Percentiles rank a stretch among this genome's conserved stretches.
Conservation (phyloP, 2,888 invertebrate species). For the Oegoconia quadripuncta region DNA sequence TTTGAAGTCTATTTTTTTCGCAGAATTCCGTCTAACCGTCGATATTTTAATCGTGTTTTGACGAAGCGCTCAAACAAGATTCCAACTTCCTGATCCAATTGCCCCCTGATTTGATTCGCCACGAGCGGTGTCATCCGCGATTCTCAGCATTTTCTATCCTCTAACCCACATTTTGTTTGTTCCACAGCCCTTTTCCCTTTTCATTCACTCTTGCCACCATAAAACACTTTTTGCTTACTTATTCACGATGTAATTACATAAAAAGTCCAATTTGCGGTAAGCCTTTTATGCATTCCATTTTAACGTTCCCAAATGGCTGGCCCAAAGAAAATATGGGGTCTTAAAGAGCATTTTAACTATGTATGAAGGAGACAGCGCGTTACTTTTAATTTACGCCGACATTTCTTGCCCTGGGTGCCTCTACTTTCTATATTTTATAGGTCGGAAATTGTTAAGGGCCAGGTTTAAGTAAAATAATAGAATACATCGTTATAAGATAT, state of each 20-base stretch:
- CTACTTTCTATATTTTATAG: slow-evolving; percentile 56
- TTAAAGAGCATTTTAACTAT: slow-evolving; percentile 72
- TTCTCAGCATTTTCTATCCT: not conserved
- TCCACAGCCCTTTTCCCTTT: not conserved
- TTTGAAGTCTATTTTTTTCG: no score
- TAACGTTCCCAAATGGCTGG: slow-evolving; percentile 59
- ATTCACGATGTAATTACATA: slow-evolving; percentile 60
- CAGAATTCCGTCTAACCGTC: no score
- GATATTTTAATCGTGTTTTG: no score
- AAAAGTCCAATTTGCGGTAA: slow-evolving; percentile 62
- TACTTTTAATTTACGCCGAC: slow-evolving; percentile 71
- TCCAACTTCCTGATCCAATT: no score
- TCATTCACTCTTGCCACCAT: slow-evolving; percentile 15
- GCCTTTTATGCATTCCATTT: slow-evolving; percentile 66
- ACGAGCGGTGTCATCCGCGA: no score
- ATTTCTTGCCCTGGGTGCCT: slow-evolving; percentile 56
- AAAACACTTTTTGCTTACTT: slow-evolving; percentile 54
- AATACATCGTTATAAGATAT: no score
- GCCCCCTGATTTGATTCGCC: no score
- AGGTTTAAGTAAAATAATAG: no score
- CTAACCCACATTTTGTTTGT: not conserved
- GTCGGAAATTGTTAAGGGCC: slow-evolving; percentile 40
- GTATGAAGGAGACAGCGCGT: slow-evolving; percentile 71
- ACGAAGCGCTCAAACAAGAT: no score
- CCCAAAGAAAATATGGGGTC: slow-evolving; percentile 63